phyloP scores from a whole-genome alignment of 1,140 invertebrate species.

The Cyphomyrmex costatus region DNA sequence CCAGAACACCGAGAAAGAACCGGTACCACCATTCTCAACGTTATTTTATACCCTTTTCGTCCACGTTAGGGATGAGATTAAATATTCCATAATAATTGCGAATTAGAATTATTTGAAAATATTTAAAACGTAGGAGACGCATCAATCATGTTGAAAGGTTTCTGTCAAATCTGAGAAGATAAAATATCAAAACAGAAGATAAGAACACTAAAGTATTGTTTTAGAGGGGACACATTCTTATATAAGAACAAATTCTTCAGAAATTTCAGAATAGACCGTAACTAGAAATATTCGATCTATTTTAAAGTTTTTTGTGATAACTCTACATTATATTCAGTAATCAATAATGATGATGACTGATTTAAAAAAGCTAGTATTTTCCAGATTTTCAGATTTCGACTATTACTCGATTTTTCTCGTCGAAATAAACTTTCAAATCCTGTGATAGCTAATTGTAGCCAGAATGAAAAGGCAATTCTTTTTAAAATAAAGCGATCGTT shows the following conservation, averaged over 20 bases:
- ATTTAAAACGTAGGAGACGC: not conserved
- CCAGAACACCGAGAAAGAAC: slow-evolving; percentile 77
- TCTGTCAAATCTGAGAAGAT: not conserved
- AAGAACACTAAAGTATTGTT: not conserved
- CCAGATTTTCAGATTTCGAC: not conserved
- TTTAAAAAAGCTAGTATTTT: not conserved
- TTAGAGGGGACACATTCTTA: no score
- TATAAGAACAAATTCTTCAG: not conserved
- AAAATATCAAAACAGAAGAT: not conserved
- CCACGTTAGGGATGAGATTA: slow-evolving; percentile 14
- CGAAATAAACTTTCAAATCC: not conserved
- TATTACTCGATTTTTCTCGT: not conserved
- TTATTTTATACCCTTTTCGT: not conserved
- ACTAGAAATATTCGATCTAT: no score
- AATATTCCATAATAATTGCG: not conserved
- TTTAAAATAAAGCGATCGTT: not conserved
- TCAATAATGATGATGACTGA: not conserved
- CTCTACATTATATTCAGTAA: not conserved
- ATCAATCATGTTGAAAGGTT: not conserved
- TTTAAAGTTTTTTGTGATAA: not conserved
- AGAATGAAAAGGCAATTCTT: not conserved
- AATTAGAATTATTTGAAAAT: not conserved
- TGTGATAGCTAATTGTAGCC: not conserved
- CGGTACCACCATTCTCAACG: slow-evolving; percentile 60
- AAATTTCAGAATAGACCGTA: not conserved